Evolutionary conservation across 2,888 invertebrate species (phyloP).

Genomic region (Synanthedon andrenaeformis): DNA sequence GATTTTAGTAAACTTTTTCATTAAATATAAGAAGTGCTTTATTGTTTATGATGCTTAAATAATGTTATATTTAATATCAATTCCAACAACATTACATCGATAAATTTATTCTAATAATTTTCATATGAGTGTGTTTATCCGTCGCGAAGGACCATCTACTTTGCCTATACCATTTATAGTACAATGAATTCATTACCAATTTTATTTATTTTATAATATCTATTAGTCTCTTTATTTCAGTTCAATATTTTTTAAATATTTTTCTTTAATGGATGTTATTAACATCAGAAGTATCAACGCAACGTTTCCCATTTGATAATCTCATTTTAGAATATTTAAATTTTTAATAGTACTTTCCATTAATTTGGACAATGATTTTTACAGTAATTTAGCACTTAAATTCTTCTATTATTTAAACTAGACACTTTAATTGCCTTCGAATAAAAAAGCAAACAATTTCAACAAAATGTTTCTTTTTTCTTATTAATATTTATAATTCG

Average conservation of each 20-base stretch:
- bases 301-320: no score
- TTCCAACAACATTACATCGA: slow-evolving; percentile 31
- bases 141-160: slow-evolving; percentile 7
- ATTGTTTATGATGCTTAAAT: background rate
- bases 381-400: no score
- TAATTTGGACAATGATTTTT: no score
- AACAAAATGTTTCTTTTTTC: no score
- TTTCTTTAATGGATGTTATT: background rate
- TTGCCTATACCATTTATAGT: background rate
- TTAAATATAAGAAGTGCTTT: background rate
- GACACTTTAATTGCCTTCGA: no score
- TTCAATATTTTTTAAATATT: background rate
- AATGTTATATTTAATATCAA: slow-evolving; percentile 17
- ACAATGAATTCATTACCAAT: background rate
- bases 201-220: background rate
- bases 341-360: no score
- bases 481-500: no score
- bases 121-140: slow-evolving; percentile 3
- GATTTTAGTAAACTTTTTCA: no score
- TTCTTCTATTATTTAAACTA: no score
- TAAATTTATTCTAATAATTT: background rate
- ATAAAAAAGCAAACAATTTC: no score
- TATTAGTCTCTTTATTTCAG: background rate
- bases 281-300: no score
- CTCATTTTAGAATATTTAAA: no score